Evolutionary conservation across 2,888 invertebrate species (phyloP).

Genomic region (Dicranocentrus wangi): DNA sequence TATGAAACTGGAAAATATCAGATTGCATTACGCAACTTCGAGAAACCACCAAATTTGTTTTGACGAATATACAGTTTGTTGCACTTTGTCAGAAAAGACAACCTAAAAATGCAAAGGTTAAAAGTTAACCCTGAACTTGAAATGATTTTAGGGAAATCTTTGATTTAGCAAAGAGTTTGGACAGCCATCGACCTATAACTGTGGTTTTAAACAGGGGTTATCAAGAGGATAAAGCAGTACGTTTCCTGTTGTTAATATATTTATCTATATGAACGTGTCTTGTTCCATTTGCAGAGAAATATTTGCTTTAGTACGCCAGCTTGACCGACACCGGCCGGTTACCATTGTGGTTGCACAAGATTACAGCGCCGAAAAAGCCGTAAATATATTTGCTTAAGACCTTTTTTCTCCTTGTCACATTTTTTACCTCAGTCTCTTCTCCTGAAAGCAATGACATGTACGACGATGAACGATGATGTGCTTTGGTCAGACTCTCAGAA

Average conservation of each 20-base stretch:
- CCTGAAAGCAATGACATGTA: background rate
- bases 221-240: slow-evolving; percentile 61
- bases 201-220: slow-evolving; percentile 62
- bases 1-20: too few species aligned
- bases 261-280: background rate
- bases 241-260: slow-evolving; percentile 50
- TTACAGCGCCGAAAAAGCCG: slow-evolving; percentile 64
- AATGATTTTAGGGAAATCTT: slow-evolving; percentile 58
- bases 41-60: too few species aligned
- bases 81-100: too few species aligned
- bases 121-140: background rate
- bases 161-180: slow-evolving; percentile 61
- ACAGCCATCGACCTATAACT: slow-evolving; percentile 59
- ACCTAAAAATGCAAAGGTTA: too few species aligned
- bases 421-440: slow-evolving; percentile 5
- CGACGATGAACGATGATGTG: too few species aligned
- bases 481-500: too few species aligned
- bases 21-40: too few species aligned
- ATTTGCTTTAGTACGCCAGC: slow-evolving; percentile 58
- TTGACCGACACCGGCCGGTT: slow-evolving; percentile 68
- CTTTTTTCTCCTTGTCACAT: slow-evolving; percentile 28
- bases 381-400: slow-evolving; percentile 50
- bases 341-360: slow-evolving; percentile 68
- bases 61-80: too few species aligned
- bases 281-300: slow-evolving; percentile 65